These are phyloP conservation scores for Leptestheria dahalacensis DNA, from an alignment of 1,140 invertebrate species.

Conservation along the genomic window DNA sequence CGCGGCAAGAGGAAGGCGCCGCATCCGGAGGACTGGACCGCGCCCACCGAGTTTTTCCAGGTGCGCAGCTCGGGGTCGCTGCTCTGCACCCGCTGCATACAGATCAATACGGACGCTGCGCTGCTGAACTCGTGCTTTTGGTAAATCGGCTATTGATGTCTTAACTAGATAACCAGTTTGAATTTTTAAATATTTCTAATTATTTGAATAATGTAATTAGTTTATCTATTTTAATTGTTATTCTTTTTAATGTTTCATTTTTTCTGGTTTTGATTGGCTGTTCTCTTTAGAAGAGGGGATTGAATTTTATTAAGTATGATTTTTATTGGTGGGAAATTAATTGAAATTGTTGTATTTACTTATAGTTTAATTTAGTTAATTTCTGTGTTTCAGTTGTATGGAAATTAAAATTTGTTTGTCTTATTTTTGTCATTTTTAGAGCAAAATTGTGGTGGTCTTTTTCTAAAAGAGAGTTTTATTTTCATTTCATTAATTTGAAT, in stretches of 20 bases:
- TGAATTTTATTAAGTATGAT: too few species aligned
- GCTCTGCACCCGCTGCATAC: slow-evolving; percentile 82
- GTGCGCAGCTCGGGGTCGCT: slow-evolving; percentile 87
- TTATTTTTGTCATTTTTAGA: slow-evolving; percentile 8
- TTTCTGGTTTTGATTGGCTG: too few species aligned
- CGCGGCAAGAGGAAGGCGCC: slow-evolving; percentile 54
- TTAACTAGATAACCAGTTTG: not conserved
- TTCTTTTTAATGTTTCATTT: too few species aligned
- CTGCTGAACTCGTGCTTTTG: slow-evolving; percentile 71
- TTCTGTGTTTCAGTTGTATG: too few species aligned
- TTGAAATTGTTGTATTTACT: too few species aligned
- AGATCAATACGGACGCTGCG: slow-evolving; percentile 64
- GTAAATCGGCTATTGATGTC: slow-evolving; percentile 31
- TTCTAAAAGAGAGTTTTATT: too few species aligned
- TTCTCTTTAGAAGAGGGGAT: too few species aligned
- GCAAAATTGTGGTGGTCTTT: not conserved
- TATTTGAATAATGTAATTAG: too few species aligned
- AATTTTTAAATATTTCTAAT: slow-evolving; percentile 7
- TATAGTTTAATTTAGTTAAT: too few species aligned
- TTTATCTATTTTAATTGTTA: too few species aligned
- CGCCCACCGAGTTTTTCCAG: slow-evolving; percentile 81
- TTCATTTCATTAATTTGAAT: too few species aligned
- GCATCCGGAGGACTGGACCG: slow-evolving; percentile 39
- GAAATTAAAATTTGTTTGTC: not conserved
- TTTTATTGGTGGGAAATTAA: too few species aligned